Conservation (phyloP, 2,888 invertebrate species). For the Acrobasis repandana region DNA sequence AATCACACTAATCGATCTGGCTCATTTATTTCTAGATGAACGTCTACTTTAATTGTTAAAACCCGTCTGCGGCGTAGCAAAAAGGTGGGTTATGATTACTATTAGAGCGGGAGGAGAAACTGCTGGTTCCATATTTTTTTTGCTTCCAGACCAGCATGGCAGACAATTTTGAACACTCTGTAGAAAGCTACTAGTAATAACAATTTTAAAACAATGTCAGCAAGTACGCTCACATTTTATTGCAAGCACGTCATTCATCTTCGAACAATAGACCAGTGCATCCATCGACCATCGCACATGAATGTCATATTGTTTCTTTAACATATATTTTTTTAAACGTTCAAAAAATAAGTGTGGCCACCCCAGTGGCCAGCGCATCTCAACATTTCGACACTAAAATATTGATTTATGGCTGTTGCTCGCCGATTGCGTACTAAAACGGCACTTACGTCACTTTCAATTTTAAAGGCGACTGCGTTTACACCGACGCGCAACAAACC, state of each 20-base stretch:
- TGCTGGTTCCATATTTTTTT: no score
- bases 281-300: constrained; percentile 47
- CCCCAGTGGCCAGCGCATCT: constrained; percentile 80
- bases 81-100: no score
- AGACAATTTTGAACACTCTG: not conserved
- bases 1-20: no score
- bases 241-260: constrained; percentile 53
- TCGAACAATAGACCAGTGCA: constrained; percentile 68
- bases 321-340: constrained; percentile 57
- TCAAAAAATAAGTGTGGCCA: constrained; percentile 69
- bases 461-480: constrained; percentile 70
- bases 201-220: constrained; percentile 40
- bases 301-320: constrained; percentile 76
- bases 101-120: no score
- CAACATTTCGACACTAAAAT: constrained; percentile 82
- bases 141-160: no score
- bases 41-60: no score
- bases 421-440: constrained; percentile 82
- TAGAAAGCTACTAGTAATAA: not conserved
- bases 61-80: no score
- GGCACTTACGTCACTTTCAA: constrained; percentile 83
- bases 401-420: constrained; percentile 79
- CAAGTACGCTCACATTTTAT: constrained; percentile 39
- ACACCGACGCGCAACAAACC: constrained; percentile 57
- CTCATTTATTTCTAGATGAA: no score